These are phyloP conservation scores for Gasterosteus aculeatus DNA, from an alignment of 2,113 vertebrate species.

Conservation along the genomic window DNA sequence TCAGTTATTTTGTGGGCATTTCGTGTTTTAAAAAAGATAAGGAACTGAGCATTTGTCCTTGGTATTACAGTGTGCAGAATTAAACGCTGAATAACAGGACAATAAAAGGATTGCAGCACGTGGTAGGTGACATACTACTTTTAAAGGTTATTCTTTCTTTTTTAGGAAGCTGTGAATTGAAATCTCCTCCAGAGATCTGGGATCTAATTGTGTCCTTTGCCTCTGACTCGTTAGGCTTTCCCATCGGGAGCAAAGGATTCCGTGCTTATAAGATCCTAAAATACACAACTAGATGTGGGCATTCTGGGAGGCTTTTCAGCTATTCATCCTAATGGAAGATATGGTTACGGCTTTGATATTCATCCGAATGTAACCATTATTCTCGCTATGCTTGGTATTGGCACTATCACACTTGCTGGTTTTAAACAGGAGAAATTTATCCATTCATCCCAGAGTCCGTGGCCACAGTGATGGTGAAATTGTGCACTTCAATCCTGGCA, in stretches of 20 bases:
- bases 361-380: not conserved
- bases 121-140: slow-evolving; percentile 21
- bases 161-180: slow-evolving; percentile 42
- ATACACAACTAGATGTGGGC: not conserved
- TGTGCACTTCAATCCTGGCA: not conserved
- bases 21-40: slow-evolving; percentile 33
- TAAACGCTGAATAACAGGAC: slow-evolving; percentile 36
- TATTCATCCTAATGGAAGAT: not conserved
- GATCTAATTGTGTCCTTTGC: slow-evolving; percentile 42
- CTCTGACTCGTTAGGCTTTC: slow-evolving; percentile 8
- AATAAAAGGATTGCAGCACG: slow-evolving; percentile 39
- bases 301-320: not conserved
- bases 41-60: slow-evolving; percentile 51
- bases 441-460: not conserved
- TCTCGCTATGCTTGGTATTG: not conserved
- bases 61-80: slow-evolving; percentile 16
- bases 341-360: not conserved
- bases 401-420: not conserved
- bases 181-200: slow-evolving; percentile 22
- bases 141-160: slow-evolving; percentile 38
- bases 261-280: not conserved
- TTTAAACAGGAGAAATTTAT: not conserved
- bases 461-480: not conserved
- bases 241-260: not conserved
- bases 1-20: not conserved